phyloP scores from a whole-genome alignment of 2,888 invertebrate species.

The Trichopria drosophilae region DNA sequence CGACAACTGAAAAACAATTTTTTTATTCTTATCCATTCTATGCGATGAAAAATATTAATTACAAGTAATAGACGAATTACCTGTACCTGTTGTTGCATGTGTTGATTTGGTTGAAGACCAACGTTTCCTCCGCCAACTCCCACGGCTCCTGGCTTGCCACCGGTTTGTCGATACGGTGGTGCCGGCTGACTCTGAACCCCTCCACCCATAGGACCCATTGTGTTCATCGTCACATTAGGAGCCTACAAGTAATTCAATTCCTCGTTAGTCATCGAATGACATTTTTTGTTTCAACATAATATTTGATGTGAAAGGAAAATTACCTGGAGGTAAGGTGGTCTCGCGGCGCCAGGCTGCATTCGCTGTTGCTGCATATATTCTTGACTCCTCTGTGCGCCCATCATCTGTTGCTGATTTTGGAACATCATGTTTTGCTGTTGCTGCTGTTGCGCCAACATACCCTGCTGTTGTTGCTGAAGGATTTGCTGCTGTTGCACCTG shows the following conservation, averaged over 20 bases:
- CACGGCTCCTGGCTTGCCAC: constrained; percentile 55
- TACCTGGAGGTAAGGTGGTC: constrained; percentile 72
- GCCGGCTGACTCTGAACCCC: constrained; percentile 68
- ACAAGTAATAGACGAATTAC: no score
- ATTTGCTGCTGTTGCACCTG: constrained; percentile 56
- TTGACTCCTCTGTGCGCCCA: constrained; percentile 64
- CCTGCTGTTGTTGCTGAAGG: constrained; percentile 59
- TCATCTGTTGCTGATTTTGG: no score
- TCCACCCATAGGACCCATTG: constrained; percentile 65
- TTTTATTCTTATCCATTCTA: no score
- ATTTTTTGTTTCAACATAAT: no score
- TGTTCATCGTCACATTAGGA: constrained; percentile 84
- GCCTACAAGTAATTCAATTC: no score
- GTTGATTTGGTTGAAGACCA: constrained; percentile 63
- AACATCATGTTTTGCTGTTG: no score
- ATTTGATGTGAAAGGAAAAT: no score
- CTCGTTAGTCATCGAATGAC: no score
- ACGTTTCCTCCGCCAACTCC: constrained; percentile 52
- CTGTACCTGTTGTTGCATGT: no score
- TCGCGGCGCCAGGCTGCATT: constrained; percentile 61
- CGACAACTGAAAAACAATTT: no score
- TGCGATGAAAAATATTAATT: no score
- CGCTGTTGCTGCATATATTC: constrained; percentile 65
- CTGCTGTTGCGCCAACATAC: no score
- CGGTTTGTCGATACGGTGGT: constrained; percentile 74